These are phyloP conservation scores for Takifugu ocellatus DNA, from an alignment of 2,797 vertebrate species.

Conservation along the genomic window DNA sequence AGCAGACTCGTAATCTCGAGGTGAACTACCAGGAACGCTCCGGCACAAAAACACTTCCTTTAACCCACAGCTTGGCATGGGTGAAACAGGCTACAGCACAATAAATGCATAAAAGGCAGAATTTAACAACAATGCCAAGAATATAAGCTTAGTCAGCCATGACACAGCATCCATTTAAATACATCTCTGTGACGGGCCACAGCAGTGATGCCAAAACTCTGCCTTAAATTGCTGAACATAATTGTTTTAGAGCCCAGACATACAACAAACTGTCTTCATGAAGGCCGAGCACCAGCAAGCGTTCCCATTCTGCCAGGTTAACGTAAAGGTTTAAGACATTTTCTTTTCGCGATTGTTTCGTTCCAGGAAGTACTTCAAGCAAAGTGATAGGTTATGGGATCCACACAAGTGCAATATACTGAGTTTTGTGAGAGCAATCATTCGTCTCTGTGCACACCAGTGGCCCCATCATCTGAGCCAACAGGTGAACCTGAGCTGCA, in stretches of 20 bases:
- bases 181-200: slow-evolving; percentile 34
- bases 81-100: slow-evolving; percentile 39
- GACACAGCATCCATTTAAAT: slow-evolving; percentile 35
- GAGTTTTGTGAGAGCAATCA: too few species aligned
- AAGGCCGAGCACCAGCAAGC: slow-evolving; percentile 2
- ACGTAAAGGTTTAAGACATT: too few species aligned
- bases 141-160: slow-evolving; percentile 28
- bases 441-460: too few species aligned
- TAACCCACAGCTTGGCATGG: slow-evolving; percentile 25
- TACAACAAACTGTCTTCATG: slow-evolving; percentile 16
- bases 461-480: too few species aligned
- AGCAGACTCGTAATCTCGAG: slow-evolving; percentile 47
- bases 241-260: slow-evolving; percentile 13
- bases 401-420: too few species aligned
- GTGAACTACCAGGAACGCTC: slow-evolving; percentile 51
- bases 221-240: slow-evolving; percentile 28
- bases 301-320: slow-evolving; percentile 23
- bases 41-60: slow-evolving; percentile 40
- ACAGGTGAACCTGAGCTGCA: slow-evolving; percentile 6
- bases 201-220: slow-evolving; percentile 17
- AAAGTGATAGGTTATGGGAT: too few species aligned
- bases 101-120: slow-evolving; percentile 21
- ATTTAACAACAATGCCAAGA: slow-evolving; percentile 26
- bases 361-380: slow-evolving; percentile 21
- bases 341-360: slow-evolving; percentile 14